A percentile compares a stretch with the other conserved stretches of the same genome.
Conservation (phyloP, 1,140 invertebrate genomes). For the Drosophila prosaltans region DNA sequence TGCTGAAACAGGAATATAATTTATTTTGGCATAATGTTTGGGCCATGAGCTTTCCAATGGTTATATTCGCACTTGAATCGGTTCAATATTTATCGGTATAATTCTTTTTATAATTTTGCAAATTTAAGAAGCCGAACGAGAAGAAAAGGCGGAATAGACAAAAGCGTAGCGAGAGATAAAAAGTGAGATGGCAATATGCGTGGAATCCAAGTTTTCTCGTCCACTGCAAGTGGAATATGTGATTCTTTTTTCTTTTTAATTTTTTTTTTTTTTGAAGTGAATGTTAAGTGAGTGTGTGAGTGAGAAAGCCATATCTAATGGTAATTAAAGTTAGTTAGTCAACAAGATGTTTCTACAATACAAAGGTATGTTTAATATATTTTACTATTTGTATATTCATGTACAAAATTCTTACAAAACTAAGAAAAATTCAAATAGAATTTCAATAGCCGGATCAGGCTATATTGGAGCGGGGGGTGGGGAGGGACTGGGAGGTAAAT, state of each 20-base stretch:
- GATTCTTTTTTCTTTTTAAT: background rate
- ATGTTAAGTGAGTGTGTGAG: background rate
- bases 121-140: too few relatives aligned
- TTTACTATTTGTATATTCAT: conserved; percentile 6
- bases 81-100: background rate
- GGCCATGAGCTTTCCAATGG: background rate
- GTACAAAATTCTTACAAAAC: conserved; percentile 5
- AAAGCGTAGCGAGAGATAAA: background rate
- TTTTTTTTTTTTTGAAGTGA: background rate
- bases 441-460: background rate
- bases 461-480: background rate
- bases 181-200: background rate
- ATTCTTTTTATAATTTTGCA: background rate
- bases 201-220: background rate
- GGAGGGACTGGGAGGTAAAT: background rate
- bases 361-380: background rate
- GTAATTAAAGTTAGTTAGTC: background rate
- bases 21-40: background rate
- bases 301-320: too few relatives aligned
- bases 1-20: background rate
- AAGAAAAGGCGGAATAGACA: background rate
- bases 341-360: background rate
- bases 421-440: conserved; percentile 4
- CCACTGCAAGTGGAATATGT: background rate
- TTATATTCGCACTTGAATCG: background rate